phyloP scores from a whole-genome alignment of 2,797 vertebrate species.

The Pantherophis vulpinus region DNA sequence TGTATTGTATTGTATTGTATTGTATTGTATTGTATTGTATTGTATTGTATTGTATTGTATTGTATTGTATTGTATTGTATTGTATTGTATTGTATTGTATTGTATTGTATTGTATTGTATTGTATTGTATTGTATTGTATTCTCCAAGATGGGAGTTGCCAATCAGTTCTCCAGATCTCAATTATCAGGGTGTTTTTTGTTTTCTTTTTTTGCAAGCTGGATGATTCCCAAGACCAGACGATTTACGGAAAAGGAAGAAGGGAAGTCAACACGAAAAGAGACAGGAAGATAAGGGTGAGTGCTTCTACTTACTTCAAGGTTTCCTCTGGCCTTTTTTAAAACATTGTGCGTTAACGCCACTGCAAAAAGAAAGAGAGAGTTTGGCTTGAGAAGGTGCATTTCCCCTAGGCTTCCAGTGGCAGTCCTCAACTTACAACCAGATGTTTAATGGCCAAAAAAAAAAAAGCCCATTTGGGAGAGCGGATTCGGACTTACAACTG shows the following conservation, averaged over 20 bases:
- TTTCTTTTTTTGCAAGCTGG: conserved; percentile 1
- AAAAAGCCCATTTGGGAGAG: too few species aligned
- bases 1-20: too few species aligned
- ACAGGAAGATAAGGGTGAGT: not conserved
- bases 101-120: too few species aligned
- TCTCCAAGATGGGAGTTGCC: not conserved
- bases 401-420: not conserved
- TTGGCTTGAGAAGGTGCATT: not conserved
- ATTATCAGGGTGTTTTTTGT: not conserved
- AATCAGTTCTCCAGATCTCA: not conserved
- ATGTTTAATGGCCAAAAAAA: too few species aligned
- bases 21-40: too few species aligned
- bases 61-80: too few species aligned
- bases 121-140: too few species aligned
- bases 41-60: too few species aligned
- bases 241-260: not conserved
- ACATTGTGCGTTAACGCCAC: conserved; percentile 88
- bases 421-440: not conserved
- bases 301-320: conserved; percentile 84
- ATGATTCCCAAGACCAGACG: not conserved
- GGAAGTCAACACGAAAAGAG: not conserved
- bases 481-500: too few species aligned
- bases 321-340: conserved; percentile 90
- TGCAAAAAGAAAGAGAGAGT: conserved; percentile 55
- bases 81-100: too few species aligned